Conservation (phyloP, 1,140 invertebrate genomes). For the Ladona fulva region DNA sequence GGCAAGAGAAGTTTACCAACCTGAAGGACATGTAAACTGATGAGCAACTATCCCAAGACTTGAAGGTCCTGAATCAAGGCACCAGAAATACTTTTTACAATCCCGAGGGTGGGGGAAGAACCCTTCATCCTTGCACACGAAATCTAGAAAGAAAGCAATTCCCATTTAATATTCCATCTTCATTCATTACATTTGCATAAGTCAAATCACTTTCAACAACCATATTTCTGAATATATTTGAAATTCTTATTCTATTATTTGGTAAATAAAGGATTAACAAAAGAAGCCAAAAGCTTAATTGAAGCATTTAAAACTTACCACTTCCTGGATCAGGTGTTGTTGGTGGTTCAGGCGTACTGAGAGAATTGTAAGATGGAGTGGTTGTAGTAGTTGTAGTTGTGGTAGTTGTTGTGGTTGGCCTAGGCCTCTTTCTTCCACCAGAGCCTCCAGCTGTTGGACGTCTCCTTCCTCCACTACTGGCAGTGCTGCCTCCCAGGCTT, state of each 20-base stretch:
- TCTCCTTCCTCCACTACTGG: background rate
- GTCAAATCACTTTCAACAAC: no score
- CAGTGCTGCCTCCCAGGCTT: background rate
- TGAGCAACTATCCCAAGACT: conserved; percentile 84
- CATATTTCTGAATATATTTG: no score
- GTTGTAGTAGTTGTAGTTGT: conserved; percentile 35
- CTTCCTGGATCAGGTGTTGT: conserved; percentile 81
- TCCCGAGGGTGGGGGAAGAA: conserved; percentile 88
- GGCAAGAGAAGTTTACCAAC: background rate
- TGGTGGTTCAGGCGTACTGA: conserved; percentile 72
- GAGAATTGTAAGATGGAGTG: conserved; percentile 31
- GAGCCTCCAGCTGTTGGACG: background rate
- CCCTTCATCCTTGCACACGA: conserved; percentile 87
- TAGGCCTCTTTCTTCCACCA: conserved; percentile 22
- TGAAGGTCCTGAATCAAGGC: conserved; percentile 77
- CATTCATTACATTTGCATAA: no score
- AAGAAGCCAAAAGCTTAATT: conserved; percentile 15
- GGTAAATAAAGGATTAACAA: no score
- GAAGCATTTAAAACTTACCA: conserved; percentile 41
- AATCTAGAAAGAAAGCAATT: conserved; percentile 45
- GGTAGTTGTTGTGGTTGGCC: conserved; percentile 29
- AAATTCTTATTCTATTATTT: no score
- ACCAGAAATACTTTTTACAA: conserved; percentile 94
- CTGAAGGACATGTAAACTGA: conserved; percentile 87
- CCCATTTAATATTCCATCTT: no score